Conservation (phyloP, 2,888 invertebrate genomes). For the Nomada flava region DNA sequence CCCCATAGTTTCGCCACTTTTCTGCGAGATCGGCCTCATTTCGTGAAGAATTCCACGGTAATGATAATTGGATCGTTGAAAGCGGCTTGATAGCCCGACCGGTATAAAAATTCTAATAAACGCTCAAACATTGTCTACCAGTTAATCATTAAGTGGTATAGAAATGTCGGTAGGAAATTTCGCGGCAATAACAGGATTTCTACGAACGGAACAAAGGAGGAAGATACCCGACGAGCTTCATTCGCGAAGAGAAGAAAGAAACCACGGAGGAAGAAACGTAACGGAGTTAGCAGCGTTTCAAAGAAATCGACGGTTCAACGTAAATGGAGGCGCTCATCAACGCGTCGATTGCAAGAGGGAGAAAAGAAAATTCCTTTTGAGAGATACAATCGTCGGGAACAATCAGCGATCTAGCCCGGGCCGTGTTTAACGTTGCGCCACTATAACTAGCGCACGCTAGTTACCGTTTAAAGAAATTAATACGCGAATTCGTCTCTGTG, state of each 20-base stretch:
- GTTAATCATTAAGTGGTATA: neutral
- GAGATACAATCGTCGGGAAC: neutral
- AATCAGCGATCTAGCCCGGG: neutral
- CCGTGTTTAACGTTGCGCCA: neutral
- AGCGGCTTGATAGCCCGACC: neutral
- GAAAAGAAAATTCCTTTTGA: slow-evolving; percentile 24
- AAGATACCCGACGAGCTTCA: neutral
- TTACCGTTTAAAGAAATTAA: slow-evolving; percentile 12
- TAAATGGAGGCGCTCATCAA: slow-evolving; percentile 16
- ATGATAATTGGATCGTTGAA: neutral
- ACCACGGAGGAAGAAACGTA: neutral
- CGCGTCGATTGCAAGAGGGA: neutral
- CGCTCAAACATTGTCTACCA: too few relatives aligned
- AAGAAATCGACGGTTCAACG: slow-evolving; percentile 9
- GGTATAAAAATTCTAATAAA: too few relatives aligned
- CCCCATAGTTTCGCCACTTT: slow-evolving; percentile 40
- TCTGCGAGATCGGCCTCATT: slow-evolving; percentile 25
- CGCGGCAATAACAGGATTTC: neutral
- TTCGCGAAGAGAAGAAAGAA: neutral
- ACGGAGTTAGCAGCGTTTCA: neutral
- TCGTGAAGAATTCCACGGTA: neutral
- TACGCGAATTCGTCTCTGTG: slow-evolving; percentile 8
- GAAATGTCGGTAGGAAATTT: neutral
- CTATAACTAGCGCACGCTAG: neutral
- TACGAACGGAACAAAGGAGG: neutral